Evolutionary conservation across 2,797 vertebrate genomes (phyloP).

Genomic region (Rhinichthys osculus): DNA sequence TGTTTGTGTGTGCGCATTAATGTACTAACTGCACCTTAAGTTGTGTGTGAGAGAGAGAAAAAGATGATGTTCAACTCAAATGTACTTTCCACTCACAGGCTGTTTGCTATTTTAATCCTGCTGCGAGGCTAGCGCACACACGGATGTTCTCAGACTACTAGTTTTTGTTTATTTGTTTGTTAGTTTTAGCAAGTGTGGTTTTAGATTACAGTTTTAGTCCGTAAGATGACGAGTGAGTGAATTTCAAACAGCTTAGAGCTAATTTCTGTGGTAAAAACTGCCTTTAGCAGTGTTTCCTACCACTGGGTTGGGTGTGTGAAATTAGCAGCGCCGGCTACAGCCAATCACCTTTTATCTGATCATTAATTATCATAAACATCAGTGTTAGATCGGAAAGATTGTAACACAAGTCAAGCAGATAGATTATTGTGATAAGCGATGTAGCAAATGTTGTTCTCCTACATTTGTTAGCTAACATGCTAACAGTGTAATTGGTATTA

Average conservation of each 20-base stretch:
- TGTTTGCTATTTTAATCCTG: slow-evolving; percentile 52
- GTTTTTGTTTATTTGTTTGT: slow-evolving; percentile 3
- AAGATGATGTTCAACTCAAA: slow-evolving; percentile 39
- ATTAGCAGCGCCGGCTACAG: background rate
- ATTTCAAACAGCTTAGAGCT: background rate
- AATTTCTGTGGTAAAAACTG: background rate
- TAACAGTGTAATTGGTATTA: background rate
- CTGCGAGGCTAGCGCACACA: background rate
- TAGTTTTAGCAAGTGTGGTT: background rate
- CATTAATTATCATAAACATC: background rate
- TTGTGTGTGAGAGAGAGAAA: slow-evolving; percentile 31
- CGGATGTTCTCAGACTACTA: background rate
- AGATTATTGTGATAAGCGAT: background rate
- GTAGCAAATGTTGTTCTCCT: background rate
- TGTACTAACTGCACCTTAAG: slow-evolving; percentile 41
- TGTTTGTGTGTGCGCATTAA: slow-evolving; percentile 63
- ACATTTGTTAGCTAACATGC: background rate
- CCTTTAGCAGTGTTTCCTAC: slow-evolving; percentile 9
- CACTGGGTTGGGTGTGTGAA: background rate
- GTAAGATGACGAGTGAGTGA: background rate
- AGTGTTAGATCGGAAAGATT: slow-evolving; percentile 10
- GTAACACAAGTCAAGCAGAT: background rate
- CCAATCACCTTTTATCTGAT: slow-evolving; percentile 23
- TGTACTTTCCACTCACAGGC: slow-evolving; percentile 52
- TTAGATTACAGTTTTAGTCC: background rate